These are phyloP conservation scores for Lucifuga dentata DNA, from an alignment of 2,113 vertebrate genomes.

Conservation along the genomic window DNA sequence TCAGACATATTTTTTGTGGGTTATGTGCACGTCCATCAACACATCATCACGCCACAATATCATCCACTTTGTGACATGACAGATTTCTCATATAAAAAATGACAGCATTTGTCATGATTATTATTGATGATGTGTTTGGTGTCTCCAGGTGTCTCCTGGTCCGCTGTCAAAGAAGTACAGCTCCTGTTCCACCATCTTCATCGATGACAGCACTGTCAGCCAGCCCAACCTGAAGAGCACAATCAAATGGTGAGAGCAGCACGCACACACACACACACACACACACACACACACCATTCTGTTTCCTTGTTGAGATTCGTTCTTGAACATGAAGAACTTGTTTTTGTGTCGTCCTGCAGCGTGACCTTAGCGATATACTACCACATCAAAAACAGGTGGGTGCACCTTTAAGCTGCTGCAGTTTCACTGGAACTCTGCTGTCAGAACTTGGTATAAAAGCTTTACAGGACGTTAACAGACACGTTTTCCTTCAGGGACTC, in stretches of 20 bases:
- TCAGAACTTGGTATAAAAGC: too few species aligned
- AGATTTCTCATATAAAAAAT: too few species aligned
- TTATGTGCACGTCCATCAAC: too few species aligned
- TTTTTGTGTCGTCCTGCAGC: conserved; percentile 81
- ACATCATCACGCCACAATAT: too few species aligned
- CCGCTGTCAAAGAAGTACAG: conserved; percentile 95
- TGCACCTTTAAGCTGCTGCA: background rate
- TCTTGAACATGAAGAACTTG: background rate
- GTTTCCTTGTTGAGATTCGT: too few species aligned
- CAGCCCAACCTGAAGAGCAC: conserved; percentile 99
- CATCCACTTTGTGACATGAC: too few species aligned
- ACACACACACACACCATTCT: background rate
- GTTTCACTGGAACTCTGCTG: too few species aligned
- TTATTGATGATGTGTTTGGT: background rate
- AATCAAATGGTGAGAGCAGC: conserved; percentile 96
- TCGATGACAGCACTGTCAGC: conserved; percentile 99
- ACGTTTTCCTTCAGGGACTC: conserved; percentile 90
- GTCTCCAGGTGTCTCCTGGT: conserved; percentile 90
- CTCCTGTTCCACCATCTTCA: conserved; percentile 98
- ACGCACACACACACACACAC: conserved; percentile 75
- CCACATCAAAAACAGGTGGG: conserved; percentile 99
- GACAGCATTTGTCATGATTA: too few species aligned
- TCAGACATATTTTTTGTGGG: too few species aligned
- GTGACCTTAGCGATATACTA: conserved; percentile 97
- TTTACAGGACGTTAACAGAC: too few species aligned